Conservation (phyloP, 2,797 vertebrate genomes). For the Tympanoctomys barrerae region DNA sequence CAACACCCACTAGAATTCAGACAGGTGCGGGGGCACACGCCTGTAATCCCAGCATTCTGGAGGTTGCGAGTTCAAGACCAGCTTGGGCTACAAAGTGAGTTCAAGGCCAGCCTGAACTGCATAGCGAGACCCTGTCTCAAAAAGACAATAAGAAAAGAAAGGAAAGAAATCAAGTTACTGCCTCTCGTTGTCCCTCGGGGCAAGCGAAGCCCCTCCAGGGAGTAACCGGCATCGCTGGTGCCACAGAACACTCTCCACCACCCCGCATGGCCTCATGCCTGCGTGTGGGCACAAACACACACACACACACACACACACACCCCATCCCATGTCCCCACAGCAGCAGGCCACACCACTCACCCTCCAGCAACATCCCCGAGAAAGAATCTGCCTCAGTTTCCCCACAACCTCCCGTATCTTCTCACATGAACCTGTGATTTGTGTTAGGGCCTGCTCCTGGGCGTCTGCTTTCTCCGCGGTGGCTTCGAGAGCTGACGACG, state of each 20-base stretch:
- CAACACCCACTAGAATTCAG: too few relatives aligned
- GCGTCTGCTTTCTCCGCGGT: background rate
- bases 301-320: too few relatives aligned
- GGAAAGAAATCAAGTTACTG: background rate
- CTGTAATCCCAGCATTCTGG: too few relatives aligned
- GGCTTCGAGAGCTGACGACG: background rate
- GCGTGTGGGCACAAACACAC: too few relatives aligned
- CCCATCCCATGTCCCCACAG: too few relatives aligned
- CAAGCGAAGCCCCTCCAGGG: background rate
- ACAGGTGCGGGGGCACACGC: too few relatives aligned
- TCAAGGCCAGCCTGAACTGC: too few relatives aligned
- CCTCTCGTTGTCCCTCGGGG: background rate
- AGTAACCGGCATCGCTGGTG: background rate
- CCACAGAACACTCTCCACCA: fast-evolving
- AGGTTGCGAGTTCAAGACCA: too few relatives aligned
- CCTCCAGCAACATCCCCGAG: fast-evolving
- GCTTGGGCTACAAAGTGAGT: too few relatives aligned
- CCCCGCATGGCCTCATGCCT: background rate
- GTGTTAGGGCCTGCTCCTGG: background rate
- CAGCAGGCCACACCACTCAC: background rate
- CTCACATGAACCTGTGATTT: too few relatives aligned
- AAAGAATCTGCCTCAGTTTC: background rate
- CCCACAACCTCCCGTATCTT: background rate
- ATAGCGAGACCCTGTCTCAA: too few relatives aligned
- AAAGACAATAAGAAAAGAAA: too few relatives aligned